Evolutionary conservation across 2,888 invertebrate genomes (phyloP), one percentile per base, ranked within the genome.

Genomic region (Blomia tropicalis): DNA sequence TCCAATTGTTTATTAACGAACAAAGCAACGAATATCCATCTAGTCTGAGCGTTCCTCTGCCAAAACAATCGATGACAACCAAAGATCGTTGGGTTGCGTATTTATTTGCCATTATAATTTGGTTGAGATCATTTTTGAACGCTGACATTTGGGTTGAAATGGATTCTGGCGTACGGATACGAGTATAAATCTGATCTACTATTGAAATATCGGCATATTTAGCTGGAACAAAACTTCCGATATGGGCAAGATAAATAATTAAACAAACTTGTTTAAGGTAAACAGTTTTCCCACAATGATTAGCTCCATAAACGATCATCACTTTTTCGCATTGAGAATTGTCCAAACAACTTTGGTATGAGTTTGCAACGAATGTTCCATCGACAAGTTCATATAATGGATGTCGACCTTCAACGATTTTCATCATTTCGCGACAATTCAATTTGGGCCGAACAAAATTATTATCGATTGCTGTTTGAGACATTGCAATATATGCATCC

Each of bases 211-310:
- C 78, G 0, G 87, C 87, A 0, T 73, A 72, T 64, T 80, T 79
- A 0, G 89, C 91, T 0, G 93, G 91, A 5, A 93, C 85, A 75
- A 82, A 92, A 70, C 85, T 84, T 27, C 93, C 93, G 64, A 91
- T 79, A 71, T 91, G 90, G 0, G 89, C 85, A 77, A 93, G 77
- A 73, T 83, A 90, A 1, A 83, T 82, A 68, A 89, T 82, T 60
- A 90, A 72, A 19, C 84, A 84, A 7, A 63, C 43, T 76, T 90
- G 88, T 74, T 90, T 91, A 71, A 93, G 77, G 73, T 87, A 93
- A 30, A 91, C 82, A 65, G 87, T 91, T 75, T 93, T 95, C 2
- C 93, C 93, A 70, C 87, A 85, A 1, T 87, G 83, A 74, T 92
- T 93, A 0, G 92, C 87, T 0, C 91, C 92, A 0, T 87, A 88